These are phyloP conservation scores for Pelodytes ibericus DNA, from an alignment of 2,797 vertebrate genomes.

Conservation along the genomic window DNA sequence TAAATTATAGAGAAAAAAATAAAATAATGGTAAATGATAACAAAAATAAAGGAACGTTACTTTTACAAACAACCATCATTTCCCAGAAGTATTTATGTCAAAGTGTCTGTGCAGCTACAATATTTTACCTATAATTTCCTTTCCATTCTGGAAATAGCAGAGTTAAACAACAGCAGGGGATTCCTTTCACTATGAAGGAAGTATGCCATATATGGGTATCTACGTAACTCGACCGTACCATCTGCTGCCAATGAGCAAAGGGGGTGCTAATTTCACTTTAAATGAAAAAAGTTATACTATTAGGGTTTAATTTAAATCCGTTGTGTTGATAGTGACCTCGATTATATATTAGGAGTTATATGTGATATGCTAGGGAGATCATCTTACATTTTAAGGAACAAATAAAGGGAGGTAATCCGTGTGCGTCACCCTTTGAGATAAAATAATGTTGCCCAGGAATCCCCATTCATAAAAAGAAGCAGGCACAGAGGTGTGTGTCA, in stretches of 20 bases:
- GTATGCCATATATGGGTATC: conserved; percentile 64
- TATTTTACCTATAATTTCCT: conserved; percentile 33
- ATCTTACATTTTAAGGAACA: neutral
- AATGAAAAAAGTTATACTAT: neutral
- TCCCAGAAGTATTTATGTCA: conserved; percentile 39
- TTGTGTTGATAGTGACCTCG: neutral
- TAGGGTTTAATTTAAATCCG: neutral
- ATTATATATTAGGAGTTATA: no score
- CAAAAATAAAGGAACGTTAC: neutral
- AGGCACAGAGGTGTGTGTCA: conserved; percentile 29
- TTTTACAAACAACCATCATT: conserved; percentile 45
- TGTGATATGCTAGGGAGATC: neutral
- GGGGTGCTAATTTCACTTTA: neutral
- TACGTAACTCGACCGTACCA: conserved; percentile 60
- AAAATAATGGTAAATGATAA: neutral
- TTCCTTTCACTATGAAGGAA: conserved; percentile 50
- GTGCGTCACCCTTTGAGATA: neutral
- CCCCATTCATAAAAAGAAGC: conserved; percentile 50
- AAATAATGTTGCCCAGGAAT: neutral
- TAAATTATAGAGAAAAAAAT: neutral
- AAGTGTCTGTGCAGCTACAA: neutral
- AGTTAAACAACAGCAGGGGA: conserved; percentile 39
- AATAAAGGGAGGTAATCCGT: neutral
- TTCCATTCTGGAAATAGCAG: conserved; percentile 52
- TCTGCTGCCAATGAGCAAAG: neutral